Base-by-base conservation (phyloP, 2,888 invertebrate genomes). In the Diarsia mendica region DNA sequence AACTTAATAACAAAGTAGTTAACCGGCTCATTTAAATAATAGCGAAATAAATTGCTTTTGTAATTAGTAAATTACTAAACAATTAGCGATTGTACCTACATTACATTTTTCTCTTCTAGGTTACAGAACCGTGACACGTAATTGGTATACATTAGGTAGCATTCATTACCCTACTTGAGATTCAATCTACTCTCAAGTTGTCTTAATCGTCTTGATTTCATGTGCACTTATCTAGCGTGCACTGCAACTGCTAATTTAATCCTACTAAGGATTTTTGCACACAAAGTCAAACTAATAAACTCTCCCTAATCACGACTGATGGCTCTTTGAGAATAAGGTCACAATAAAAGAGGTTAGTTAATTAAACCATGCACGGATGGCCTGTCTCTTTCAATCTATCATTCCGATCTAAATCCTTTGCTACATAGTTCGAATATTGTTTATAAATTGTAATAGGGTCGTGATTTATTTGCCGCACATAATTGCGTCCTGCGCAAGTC, bases 71-170 rank as follows among this genome's bases (percentile, higher is more conserved):
- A 77, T 39, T 44, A 78, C 63, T 39, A 55, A 46, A 76, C 51
- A 55, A 73, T 77, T 49, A 64, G 64, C 39, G 51, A 51, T 61
- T 60, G 39, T 71, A 60, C 15, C 20, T 63, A 51, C 33, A 65
- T 72, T 73, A 75, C 48, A 61, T 46, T 77, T 74, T 79, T 61
- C 58, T 75, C 15, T 76, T 77, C 73, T 80, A 80, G 82, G 80
- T 81, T 74, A 85, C 46, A 70, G 61, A 87, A 84, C 79, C 74
- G 44, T 77, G 75, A 64, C 73, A 80, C 46, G 51, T 65, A 85
- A 80, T 82, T 83, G 65, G 55, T 77, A 67, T 53, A 48, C 48
- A 48, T 75, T 51, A 66, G 72, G 76, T 83, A 71, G 53, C 53
- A 68, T 70, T 58, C 72, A 84, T 86, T 86, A 84, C 61, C 60